phyloP scores from a whole-genome alignment of 2,113 vertebrate species.

The Centropus unirufus region DNA sequence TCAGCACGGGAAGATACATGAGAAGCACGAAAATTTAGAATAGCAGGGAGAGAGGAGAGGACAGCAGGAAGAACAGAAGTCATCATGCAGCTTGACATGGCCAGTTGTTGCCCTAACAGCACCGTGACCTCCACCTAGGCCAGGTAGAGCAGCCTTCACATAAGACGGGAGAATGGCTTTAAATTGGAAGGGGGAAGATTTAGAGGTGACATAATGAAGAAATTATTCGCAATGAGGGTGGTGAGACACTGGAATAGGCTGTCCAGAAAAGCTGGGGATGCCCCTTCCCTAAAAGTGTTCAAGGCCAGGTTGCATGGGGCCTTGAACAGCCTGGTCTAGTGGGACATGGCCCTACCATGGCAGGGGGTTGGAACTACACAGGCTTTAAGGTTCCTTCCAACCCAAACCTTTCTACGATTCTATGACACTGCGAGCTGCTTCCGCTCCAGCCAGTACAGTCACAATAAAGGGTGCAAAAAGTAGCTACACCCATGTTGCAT shows the following conservation, averaged over 20 bases:
- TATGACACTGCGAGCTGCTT: not conserved
- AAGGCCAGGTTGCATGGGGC: too few species aligned
- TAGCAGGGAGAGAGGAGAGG: accelerated
- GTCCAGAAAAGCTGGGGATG: too few species aligned
- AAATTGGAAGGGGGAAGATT: too few species aligned
- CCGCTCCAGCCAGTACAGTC: not conserved
- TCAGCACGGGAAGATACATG: not conserved
- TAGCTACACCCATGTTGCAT: not conserved
- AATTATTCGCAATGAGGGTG: too few species aligned
- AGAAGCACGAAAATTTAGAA: not conserved
- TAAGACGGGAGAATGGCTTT: not conserved
- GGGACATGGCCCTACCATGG: too few species aligned
- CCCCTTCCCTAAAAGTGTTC: too few species aligned
- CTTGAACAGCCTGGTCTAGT: too few species aligned
- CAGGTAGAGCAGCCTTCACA: not conserved
- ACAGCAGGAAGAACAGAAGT: not conserved
- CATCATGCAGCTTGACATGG: not conserved
- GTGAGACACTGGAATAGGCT: too few species aligned
- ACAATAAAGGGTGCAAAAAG: not conserved
- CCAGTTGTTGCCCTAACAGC: not conserved
- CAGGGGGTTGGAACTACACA: too few species aligned
- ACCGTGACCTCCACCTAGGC: not conserved
- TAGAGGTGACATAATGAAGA: too few species aligned
- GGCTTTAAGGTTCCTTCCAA: too few species aligned
- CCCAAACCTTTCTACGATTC: too few species aligned